phyloP scores from a whole-genome alignment of 2,113 vertebrate genomes.

The Ceratotherium simum region DNA sequence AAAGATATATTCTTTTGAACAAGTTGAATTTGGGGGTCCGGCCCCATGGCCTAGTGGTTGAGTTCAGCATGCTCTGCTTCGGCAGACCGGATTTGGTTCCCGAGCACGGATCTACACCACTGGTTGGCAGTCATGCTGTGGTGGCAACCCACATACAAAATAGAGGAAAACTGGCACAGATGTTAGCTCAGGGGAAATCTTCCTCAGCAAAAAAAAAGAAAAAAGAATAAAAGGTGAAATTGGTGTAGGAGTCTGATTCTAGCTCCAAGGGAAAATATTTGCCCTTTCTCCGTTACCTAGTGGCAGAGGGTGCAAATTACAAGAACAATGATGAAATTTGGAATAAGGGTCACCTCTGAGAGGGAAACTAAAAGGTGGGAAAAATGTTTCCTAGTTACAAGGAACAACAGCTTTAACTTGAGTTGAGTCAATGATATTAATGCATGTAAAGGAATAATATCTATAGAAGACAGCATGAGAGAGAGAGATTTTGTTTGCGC shows the following conservation, averaged over 20 bases:
- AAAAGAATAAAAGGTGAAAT: background rate
- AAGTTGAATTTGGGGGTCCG: background rate
- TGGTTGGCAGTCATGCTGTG: too few species aligned
- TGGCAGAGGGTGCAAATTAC: background rate
- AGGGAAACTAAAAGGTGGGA: background rate
- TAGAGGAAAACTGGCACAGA: too few species aligned
- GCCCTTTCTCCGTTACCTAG: background rate
- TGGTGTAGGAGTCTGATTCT: background rate
- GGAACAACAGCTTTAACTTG: background rate
- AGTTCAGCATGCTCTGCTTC: too few species aligned
- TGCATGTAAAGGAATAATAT: background rate
- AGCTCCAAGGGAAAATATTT: background rate
- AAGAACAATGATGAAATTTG: slow-evolving; percentile 26
- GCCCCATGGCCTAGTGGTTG: too few species aligned
- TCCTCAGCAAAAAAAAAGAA: too few species aligned
- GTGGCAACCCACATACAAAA: too few species aligned
- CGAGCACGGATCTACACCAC: too few species aligned
- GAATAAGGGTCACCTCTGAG: background rate
- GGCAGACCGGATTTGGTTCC: too few species aligned
- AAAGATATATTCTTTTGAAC: background rate
- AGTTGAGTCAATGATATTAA: background rate
- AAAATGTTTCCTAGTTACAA: slow-evolving; percentile 5
- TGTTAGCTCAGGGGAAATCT: too few species aligned
- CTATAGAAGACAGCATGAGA: background rate
- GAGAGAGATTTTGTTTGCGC: background rate